Evolutionary conservation across 2,888 invertebrate species (phyloP), one percentile per base, ranked within the genome.

Genomic region (Polietes domitor): DNA sequence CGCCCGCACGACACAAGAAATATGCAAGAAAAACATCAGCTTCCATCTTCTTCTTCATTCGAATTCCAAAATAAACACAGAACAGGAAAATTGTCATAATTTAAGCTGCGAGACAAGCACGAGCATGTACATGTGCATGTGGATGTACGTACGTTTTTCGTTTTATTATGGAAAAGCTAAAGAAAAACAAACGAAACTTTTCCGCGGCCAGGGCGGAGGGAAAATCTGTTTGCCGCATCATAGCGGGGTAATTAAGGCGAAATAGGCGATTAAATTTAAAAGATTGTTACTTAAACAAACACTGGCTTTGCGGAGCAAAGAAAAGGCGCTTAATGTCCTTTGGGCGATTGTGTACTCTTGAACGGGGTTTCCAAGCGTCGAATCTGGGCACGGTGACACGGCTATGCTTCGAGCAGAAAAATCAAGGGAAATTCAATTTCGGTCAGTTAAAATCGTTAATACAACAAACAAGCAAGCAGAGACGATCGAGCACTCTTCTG

Each of bases 21-120:
- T 21, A 17, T 43, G 9, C 63, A 63, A 37, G 32, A 41, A 65
- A 32, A 37, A 65, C 19, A 63, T n/a, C 32, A 17, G 21, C 41
- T 32, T 21, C 1, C n/a, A n/a, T n/a, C n/a, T n/a, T n/a, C n/a
- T n/a, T 61, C 6, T 37, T 72, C 12, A 58, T 58, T 24, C 19
- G 43, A n/a, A 41, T 26, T 63, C 43, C 7, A n/a, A 9, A 63
- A 28, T 63, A 63, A 63, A 63, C 32, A 63, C 26, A 58, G 26
- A 9, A 63, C 26, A 58, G 26, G 10, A 24, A 58, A 26, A 58
- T 24, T 37, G n/a, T 58, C 15, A 10, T 32, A 61, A 28, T 28
- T 58, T 58, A 21, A 58, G 19, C 17, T 7, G 19, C 17, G 7
- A 21, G 19, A 28, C 28, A 17, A 28, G 58, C 3, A n/a, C 47